Conservation (phyloP, 2,797 vertebrate species). For the Linurgus olivaceus region DNA sequence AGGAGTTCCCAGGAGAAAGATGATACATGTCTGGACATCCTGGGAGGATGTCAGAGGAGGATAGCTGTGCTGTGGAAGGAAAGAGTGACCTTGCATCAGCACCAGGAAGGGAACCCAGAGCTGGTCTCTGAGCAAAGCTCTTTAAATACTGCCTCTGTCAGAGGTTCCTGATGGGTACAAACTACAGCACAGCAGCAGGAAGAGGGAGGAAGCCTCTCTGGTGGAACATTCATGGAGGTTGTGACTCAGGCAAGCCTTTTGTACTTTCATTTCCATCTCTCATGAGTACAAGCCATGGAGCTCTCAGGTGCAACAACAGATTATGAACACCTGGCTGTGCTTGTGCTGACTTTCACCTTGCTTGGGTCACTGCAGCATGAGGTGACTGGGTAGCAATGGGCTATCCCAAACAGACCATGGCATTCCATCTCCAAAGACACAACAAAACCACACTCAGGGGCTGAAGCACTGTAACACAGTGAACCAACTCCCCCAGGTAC, state of each 20-base stretch:
- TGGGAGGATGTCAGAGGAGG: neutral
- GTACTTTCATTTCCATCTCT: neutral
- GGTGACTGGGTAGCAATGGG: neutral
- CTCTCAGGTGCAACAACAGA: neutral
- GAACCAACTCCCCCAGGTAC: neutral
- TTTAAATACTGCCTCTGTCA: neutral
- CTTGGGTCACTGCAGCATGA: neutral
- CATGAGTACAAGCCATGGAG: neutral
- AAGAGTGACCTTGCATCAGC: neutral
- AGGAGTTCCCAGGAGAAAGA: neutral
- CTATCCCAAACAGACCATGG: neutral
- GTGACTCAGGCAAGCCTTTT: neutral
- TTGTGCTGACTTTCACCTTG: neutral
- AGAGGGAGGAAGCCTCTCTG: neutral
- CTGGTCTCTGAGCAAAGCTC: neutral
- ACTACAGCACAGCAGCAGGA: neutral
- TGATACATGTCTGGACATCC: neutral
- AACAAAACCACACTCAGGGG: neutral
- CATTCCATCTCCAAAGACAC: neutral
- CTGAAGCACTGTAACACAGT: neutral
- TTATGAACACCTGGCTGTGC: neutral
- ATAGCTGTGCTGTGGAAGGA: neutral
- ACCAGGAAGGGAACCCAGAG: neutral
- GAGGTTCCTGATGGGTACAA: neutral
- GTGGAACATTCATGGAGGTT: rapidly evolving